These are phyloP conservation scores for Drosophila demipolita DNA, from an alignment of 2,888 invertebrate species.

Conservation along the genomic window DNA sequence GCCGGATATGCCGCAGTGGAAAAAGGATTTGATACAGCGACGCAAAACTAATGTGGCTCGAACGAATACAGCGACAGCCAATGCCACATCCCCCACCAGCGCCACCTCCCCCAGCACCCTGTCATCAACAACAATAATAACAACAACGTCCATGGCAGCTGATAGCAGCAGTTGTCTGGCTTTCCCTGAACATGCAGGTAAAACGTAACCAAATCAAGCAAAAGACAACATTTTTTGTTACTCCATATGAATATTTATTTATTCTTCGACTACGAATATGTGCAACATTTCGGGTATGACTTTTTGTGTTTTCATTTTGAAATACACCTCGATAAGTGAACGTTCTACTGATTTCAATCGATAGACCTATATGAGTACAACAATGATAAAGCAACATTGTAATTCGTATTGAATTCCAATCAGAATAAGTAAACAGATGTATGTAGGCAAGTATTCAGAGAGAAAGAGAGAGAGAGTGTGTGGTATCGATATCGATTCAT, in stretches of 20 bases:
- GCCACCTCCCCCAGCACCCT: not conserved
- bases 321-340: not conserved
- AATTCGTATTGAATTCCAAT: constrained; percentile 5
- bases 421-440: not conserved
- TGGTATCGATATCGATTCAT: constrained; percentile 36
- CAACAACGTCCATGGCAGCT: constrained; percentile 33
- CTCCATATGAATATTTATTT: not conserved
- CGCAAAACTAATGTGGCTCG: constrained; percentile 85
- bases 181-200: constrained; percentile 66
- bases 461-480: not conserved
- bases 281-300: not conserved
- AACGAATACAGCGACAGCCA: constrained; percentile 67
- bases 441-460: not conserved
- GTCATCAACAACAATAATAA: constrained; percentile 18
- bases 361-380: not conserved
- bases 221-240: not conserved
- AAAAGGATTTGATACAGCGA: constrained; percentile 92
- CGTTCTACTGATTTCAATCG: not conserved
- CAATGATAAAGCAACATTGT: not conserved
- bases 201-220: constrained; percentile 1
- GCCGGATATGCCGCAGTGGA: constrained; percentile 90
- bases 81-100: constrained; percentile 35
- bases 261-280: not conserved
- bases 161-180: constrained; percentile 55
- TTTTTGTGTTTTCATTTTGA: not conserved